phyloP scores from a whole-genome alignment of 1,140 invertebrate species.

The Megalopta genalis region DNA sequence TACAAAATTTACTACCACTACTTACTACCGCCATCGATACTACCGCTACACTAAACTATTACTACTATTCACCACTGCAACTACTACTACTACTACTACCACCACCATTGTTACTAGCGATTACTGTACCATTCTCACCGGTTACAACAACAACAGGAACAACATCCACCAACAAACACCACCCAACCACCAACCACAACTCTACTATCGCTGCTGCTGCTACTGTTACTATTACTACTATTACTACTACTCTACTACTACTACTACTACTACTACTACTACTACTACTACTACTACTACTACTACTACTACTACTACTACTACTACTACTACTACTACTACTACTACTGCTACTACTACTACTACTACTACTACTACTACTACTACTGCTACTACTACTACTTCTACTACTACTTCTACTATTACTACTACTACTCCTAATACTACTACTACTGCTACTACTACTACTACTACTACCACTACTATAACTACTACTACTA shows the following conservation, averaged over 20 bases:
- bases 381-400: no score
- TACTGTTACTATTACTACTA: conserved; percentile 43
- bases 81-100: conserved; percentile 54
- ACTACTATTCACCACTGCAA: conserved; percentile 53
- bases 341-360: conserved; percentile 16
- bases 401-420: no score
- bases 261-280: conserved; percentile 9
- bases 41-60: conserved; percentile 49
- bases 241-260: conserved; percentile 33
- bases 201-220: conserved; percentile 41
- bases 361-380: conserved; percentile 16
- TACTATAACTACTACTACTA: conserved; percentile 41
- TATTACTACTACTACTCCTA: no score
- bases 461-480: conserved; percentile 46
- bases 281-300: conserved; percentile 10
- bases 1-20: conserved; percentile 35
- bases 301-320: conserved; percentile 20
- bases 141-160: background rate
- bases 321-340: no score
- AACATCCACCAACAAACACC: conserved; percentile 18
- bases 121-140: conserved; percentile 9
- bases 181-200: conserved; percentile 1
- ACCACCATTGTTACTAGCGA: conserved; percentile 33
- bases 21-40: conserved; percentile 45
- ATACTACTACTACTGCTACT: conserved; percentile 31